Percentiles rank a stretch among this genome's conserved stretches.
Conservation (phyloP, 2,888 invertebrate species). For the Serrognathus titanus region DNA sequence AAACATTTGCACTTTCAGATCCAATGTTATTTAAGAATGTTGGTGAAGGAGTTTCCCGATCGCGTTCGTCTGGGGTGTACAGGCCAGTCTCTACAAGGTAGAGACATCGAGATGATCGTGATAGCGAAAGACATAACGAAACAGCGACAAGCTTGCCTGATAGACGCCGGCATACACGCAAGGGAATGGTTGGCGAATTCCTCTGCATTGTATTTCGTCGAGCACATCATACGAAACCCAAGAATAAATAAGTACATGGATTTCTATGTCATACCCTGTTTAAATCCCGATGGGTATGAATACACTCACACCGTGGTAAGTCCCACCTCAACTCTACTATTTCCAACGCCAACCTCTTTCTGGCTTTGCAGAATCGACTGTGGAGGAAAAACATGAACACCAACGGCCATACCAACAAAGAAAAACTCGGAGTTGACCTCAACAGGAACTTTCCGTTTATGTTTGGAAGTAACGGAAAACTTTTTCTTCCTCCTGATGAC, state of each 20-base stretch:
- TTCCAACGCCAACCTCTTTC: too few relatives aligned
- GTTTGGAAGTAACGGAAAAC: constrained; percentile 26
- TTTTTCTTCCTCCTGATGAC: not conserved
- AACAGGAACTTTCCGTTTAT: constrained; percentile 31
- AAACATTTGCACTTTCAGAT: constrained; percentile 22
- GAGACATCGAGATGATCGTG: constrained; percentile 26
- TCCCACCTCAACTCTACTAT: not conserved
- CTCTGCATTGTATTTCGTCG: constrained; percentile 27
- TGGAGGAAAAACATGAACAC: constrained; percentile 30
- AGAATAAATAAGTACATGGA: constrained; percentile 24
- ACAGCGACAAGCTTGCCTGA: constrained; percentile 19
- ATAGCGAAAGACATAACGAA: constrained; percentile 15
- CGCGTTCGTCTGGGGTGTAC: constrained; percentile 23
- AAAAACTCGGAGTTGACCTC: constrained; percentile 30
- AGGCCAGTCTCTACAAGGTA: constrained; percentile 24
- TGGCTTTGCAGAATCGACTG: constrained; percentile 21
- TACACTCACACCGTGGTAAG: constrained; percentile 27
- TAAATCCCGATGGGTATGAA: constrained; percentile 33
- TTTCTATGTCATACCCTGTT: constrained; percentile 30
- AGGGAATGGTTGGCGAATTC: constrained; percentile 30
- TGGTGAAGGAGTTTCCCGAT: constrained; percentile 17
- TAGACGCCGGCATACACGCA: constrained; percentile 31
- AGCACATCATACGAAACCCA: constrained; percentile 19
- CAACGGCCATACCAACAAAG: constrained; percentile 11
- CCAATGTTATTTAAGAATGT: constrained; percentile 16